Conservation (phyloP, 2,797 vertebrate species). For the Anabacerthia variegaticeps region DNA sequence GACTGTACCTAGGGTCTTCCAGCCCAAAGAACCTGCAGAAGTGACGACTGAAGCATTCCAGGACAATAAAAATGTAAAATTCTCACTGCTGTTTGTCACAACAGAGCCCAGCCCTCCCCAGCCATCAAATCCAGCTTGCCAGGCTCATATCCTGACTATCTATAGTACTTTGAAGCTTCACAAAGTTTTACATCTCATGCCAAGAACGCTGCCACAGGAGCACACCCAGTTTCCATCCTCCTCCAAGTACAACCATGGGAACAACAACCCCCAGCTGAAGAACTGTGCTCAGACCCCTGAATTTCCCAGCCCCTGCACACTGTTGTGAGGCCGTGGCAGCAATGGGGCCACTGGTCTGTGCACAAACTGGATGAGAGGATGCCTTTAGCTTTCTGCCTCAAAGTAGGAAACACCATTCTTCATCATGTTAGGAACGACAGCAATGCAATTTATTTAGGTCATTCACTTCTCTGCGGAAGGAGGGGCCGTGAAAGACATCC, state of each 20-base stretch:
- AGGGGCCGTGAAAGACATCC: neutral
- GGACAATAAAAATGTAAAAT: neutral
- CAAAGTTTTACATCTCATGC: neutral
- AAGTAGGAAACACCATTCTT: neutral
- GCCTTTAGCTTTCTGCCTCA: neutral
- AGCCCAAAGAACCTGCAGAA: neutral
- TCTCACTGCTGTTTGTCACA: neutral
- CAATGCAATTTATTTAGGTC: neutral
- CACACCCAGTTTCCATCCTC: neutral
- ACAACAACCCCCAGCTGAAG: neutral
- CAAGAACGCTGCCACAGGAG: neutral
- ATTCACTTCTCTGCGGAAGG: neutral
- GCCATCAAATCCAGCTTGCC: neutral
- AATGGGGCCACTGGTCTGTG: neutral
- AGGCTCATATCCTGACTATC: neutral
- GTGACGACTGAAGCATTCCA: neutral
- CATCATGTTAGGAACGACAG: neutral
- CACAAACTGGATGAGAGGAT: neutral
- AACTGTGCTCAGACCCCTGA: neutral
- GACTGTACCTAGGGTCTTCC: neutral
- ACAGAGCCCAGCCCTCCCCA: neutral
- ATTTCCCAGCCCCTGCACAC: neutral
- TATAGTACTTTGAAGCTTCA: neutral
- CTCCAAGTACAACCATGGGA: neutral
- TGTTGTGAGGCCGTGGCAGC: neutral